phyloP scores from a whole-genome alignment of 2,888 invertebrate species.

The Prosapia bicincta region DNA sequence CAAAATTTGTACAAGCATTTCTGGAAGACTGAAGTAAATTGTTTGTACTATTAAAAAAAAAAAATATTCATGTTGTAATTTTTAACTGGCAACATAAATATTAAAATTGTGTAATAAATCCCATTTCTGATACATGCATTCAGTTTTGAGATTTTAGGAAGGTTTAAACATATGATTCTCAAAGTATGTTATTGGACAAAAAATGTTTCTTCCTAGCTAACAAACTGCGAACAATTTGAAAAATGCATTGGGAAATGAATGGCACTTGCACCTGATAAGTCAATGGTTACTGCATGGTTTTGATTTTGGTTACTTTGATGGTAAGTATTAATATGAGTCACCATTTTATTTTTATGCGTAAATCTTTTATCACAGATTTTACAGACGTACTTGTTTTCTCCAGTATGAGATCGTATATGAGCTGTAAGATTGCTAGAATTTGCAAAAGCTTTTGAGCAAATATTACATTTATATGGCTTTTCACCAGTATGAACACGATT shows the following conservation, averaged over 20 bases:
- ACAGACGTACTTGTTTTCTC: not conserved
- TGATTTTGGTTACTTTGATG: not conserved
- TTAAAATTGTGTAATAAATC: too few relatives aligned
- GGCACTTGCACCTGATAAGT: not conserved
- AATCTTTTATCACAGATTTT: constrained; percentile 11
- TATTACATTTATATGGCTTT: constrained; percentile 5
- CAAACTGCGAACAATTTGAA: not conserved
- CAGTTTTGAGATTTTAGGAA: too few relatives aligned
- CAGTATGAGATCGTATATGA: not conserved
- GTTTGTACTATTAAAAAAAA: too few relatives aligned
- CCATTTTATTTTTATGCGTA: not conserved
- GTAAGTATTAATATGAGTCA: not conserved
- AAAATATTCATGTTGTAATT: too few relatives aligned
- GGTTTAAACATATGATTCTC: too few relatives aligned
- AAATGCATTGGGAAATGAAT: not conserved
- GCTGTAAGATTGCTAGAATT: constrained; percentile 5
- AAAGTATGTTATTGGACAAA: too few relatives aligned
- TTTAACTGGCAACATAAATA: too few relatives aligned
- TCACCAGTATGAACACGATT: constrained; percentile 6
- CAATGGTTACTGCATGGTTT: not conserved
- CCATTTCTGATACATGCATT: too few relatives aligned
- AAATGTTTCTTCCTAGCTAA: not conserved
- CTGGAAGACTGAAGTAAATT: too few relatives aligned
- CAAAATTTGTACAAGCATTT: too few relatives aligned
- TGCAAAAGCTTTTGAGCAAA: constrained; percentile 3